phyloP scores from a whole-genome alignment of 2,797 vertebrate genomes.

The Tokudaia muenninki region DNA sequence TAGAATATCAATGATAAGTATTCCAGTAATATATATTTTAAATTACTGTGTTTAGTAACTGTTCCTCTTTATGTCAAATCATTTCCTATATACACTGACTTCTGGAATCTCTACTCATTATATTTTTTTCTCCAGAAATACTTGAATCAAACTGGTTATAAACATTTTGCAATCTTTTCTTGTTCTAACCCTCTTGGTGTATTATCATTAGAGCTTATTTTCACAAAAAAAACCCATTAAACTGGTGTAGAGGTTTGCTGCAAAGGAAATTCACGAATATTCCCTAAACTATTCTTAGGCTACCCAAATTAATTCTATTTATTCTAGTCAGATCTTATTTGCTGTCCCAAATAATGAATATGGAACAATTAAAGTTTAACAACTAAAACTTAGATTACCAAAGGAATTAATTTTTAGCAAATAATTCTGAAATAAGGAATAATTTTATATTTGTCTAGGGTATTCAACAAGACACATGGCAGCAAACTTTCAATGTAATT shows the following conservation, averaged over 20 bases:
- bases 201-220: background rate
- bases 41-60: background rate
- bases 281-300: background rate
- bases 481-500: background rate
- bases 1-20: background rate
- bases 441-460: conserved; percentile 19
- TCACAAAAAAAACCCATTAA: background rate
- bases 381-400: background rate
- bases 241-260: background rate
- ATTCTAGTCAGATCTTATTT: background rate
- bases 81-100: background rate
- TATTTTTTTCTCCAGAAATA: background rate
- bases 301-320: background rate
- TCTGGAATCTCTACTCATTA: background rate
- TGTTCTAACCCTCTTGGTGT: background rate
- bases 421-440: conserved; percentile 41
- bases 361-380: conserved; percentile 10
- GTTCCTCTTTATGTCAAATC: background rate
- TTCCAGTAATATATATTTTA: background rate
- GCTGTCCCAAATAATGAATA: background rate
- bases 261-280: background rate
- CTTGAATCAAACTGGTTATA: background rate
- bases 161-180: background rate
- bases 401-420: conserved; percentile 1
- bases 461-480: background rate